These are phyloP conservation scores for Drosophila austrosaltans DNA, from an alignment of 2,888 invertebrate species.

Conservation along the genomic window DNA sequence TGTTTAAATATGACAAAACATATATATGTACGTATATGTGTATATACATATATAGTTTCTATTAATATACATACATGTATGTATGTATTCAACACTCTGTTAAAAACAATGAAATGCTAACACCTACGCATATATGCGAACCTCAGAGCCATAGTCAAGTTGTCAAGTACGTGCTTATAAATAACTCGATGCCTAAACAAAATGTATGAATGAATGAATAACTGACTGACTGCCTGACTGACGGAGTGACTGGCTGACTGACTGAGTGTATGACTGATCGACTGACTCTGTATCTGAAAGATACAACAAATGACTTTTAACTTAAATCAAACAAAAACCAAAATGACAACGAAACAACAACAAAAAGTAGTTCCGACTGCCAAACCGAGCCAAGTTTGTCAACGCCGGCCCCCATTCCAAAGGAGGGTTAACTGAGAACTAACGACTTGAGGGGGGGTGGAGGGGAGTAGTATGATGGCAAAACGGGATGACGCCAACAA, in stretches of 20 bases:
- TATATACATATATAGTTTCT: background rate
- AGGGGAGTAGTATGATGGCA: slow-evolving; percentile 14
- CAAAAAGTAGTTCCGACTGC: slow-evolving; percentile 66
- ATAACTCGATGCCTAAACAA: slow-evolving; percentile 62
- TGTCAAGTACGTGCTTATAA: slow-evolving; percentile 71
- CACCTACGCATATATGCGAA: slow-evolving; percentile 53
- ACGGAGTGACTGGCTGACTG: slow-evolving; percentile 19
- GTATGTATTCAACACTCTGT: background rate
- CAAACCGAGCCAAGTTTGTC: slow-evolving; percentile 72
- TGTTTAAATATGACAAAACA: background rate
- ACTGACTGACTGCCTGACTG: slow-evolving; percentile 39
- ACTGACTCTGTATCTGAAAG: slow-evolving; percentile 43
- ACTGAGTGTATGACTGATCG: slow-evolving; percentile 1
- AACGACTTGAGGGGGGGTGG: background rate
- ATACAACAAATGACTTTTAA: slow-evolving; percentile 57
- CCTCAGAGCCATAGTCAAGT: slow-evolving; percentile 40
- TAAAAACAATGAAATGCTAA: slow-evolving; percentile 32
- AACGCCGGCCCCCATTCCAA: slow-evolving; percentile 31
- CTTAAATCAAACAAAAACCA: slow-evolving; percentile 50
- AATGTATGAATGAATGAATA: slow-evolving; percentile 40
- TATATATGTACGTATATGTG: background rate
- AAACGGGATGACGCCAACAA: slow-evolving; percentile 68
- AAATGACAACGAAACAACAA: slow-evolving; percentile 41
- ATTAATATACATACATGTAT: background rate
- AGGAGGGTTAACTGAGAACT: background rate